Evolutionary conservation across 2,797 vertebrate species (phyloP), one percentile per base, ranked within the genome.

Genomic region (Ctenopoma kingsleyae): DNA sequence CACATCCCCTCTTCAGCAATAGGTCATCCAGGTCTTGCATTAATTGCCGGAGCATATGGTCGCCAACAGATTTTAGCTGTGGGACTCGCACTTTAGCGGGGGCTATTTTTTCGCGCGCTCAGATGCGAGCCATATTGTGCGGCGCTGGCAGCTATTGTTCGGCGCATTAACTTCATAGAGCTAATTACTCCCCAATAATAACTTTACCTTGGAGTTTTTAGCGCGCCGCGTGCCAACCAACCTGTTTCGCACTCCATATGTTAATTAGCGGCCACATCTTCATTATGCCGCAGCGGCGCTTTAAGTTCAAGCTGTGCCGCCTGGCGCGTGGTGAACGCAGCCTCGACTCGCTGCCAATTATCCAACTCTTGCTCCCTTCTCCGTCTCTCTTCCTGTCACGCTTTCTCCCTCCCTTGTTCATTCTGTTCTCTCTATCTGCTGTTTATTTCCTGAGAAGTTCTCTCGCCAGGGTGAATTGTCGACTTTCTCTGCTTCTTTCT

Each of bases 121-220:
- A 96, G 96, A 98, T 97, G 96, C 96, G 94, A 95, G 96, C 97
- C 98, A 99, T 99, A 99, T 98, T 99, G 98, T 95, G 82, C 93
- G 94, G 94, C 94, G 96, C 97, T 98, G 97, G 97, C 97, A 99
- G 97, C 96, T 95, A 99, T 99, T 99, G 97, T 99, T 98, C 96
- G 93, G 92, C 95, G 97, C 97, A 97, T 98, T 98, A 97, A 98
- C 97, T 98, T 98, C 98, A 98, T 96, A 98, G 96, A 97, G 97
- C 97, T 98, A 99, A 99, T 99, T 99, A 99, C 97, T 97, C 97
- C 97, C 96, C 96, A 97, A 99, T 99, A 98, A 99, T 99, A 99
- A 98, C 98, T 99, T 98, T 99, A 99, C 98, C 98, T 99, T 97
- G 95, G 97, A 98, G 96, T 98, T 98, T 97, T 96, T 96, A 94